Evolutionary conservation across 2,113 vertebrate genomes (phyloP), one percentile per base, ranked within the genome.

Genomic region (Crocuta crocuta): DNA sequence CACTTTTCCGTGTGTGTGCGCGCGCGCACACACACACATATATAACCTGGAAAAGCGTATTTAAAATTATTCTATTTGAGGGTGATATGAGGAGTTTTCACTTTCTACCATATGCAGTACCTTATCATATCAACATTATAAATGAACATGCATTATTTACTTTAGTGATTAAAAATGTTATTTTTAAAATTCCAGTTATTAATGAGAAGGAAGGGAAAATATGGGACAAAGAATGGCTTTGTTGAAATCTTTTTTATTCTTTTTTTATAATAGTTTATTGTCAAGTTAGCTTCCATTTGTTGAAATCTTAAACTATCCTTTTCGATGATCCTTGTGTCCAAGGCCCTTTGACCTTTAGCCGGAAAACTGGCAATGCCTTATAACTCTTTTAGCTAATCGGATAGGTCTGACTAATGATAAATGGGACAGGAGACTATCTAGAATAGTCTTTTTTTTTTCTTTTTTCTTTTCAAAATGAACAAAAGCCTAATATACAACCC

Each of bases 401-500:
- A 92, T 28, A 66, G 79, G 15, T 71, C 87, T 96, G 94, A 96
- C 65, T 90, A 80, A 97, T 68, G 92, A 83, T 66, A 78, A 95
- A 58, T 28, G 35, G 83, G 43, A 86, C 2, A 88, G 45, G 55
- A 96, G 45, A 95, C 35, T 70, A 94, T 50, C 95, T 66, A 92
- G 83, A 96, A 96, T 82, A 45, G 28, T 35, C 39, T 79, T 70
- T 87, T 66, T 66, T 89, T n/a, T 13, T 63, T 80, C 39, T n/a
- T 80, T 43, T 79, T 91, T 96, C 96, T 93, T 93, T 73, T 28
- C 95, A 94, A 97, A 96, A 97, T 95, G 96, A 97, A 94, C 95
- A 94, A 92, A 98, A 97, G 80, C 65, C 58, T 94, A 96, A 96
- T 97, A 88, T 84, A 98, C 74, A 95, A 81, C 82, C 97, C 91